phyloP scores from a whole-genome alignment of 2,113 vertebrate species.

The Mus spicilegus region DNA sequence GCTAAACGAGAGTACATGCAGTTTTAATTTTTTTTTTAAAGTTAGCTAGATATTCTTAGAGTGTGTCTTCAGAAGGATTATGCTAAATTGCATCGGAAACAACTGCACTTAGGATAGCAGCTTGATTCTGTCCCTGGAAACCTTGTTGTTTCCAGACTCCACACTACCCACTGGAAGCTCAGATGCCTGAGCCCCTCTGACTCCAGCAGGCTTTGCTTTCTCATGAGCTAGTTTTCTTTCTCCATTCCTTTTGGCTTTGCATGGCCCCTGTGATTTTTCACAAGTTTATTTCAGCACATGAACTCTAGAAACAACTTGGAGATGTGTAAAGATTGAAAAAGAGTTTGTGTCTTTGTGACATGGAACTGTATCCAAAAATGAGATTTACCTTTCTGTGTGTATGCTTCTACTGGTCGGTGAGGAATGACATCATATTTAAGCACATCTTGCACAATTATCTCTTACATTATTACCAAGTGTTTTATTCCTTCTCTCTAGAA shows the following conservation, averaged over 20 bases:
- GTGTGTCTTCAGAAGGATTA: not conserved
- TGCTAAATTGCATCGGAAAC: not conserved
- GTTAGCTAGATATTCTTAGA: not conserved
- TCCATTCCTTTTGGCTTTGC: not conserved
- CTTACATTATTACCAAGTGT: not conserved
- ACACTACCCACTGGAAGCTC: not conserved
- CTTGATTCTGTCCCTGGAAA: not conserved
- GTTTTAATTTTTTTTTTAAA: slow-evolving; percentile 58
- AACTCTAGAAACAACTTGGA: not conserved
- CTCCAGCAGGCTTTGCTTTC: not conserved
- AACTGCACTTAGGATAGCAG: not conserved
- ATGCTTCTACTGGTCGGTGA: not conserved
- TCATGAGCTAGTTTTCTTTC: not conserved
- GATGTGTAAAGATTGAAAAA: slow-evolving; percentile 24
- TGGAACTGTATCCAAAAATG: not conserved
- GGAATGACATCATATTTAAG: not conserved
- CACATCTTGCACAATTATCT: not conserved
- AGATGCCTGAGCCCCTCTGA: not conserved
- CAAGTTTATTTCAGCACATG: not conserved
- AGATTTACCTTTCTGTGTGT: not conserved
- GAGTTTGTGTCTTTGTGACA: not conserved
- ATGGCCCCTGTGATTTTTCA: not conserved
- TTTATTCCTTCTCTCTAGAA: slow-evolving; percentile 10
- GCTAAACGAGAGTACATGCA: not conserved
- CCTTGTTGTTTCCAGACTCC: not conserved